Evolutionary conservation across 2,888 invertebrate genomes (phyloP), one percentile per base, ranked within the genome.

Genomic region (Horisme vitalbata): DNA sequence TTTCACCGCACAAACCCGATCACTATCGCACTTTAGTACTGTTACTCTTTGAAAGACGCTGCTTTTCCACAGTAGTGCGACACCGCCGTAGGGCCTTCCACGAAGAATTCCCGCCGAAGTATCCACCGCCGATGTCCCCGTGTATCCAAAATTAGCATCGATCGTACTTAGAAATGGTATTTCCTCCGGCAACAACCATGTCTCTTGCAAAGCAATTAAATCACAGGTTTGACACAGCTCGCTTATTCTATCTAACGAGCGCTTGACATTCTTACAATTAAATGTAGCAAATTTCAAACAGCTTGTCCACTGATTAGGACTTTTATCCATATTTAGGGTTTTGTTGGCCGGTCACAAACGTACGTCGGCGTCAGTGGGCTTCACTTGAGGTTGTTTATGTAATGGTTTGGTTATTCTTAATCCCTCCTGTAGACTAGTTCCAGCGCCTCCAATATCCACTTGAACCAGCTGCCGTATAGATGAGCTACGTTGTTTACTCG

Each of bases 181-280:
- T n/a, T n/a, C n/a, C n/a, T n/a, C n/a, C n/a, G n/a, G n/a, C n/a
- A n/a, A n/a, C n/a, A n/a, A n/a, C n/a, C n/a, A n/a, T n/a, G n/a
- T n/a, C n/a, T n/a, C n/a, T n/a, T n/a, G n/a, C n/a, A n/a, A n/a
- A n/a, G n/a, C n/a, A n/a, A n/a, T n/a, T n/a, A n/a, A n/a, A n/a
- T n/a, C n/a, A n/a, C n/a, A n/a, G n/a, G n/a, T n/a, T n/a, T n/a
- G n/a, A 35, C 41, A 35, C 9, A 43, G 13, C 1, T 30, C 12
- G 4, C 41, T 12, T 3, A 43, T 35, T 6, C 14, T 15, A 18
- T 39, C 39, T 6, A 39, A 11, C 1, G 39, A 39, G 0, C 39
- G 39, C 18, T 43, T 43, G 13, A 43, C 34, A 9, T 30, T 35
- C 7, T 35, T 34, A 11, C 50, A 52, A 13, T 55, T 55, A 27